Conservation (phyloP, 2,888 invertebrate species). For the Ormyrus rosae region DNA sequence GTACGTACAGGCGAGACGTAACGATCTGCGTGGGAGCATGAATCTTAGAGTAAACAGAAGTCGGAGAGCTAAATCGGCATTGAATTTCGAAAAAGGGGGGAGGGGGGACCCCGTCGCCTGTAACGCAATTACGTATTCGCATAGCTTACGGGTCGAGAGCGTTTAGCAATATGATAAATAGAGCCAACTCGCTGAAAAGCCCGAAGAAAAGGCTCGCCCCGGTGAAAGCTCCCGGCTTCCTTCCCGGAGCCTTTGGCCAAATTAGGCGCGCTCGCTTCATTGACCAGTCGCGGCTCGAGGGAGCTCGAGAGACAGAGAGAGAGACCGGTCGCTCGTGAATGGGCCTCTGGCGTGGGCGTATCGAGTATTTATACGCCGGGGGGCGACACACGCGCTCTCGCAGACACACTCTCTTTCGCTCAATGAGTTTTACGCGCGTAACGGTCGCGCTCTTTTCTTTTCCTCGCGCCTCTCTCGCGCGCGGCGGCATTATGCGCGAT, state of each 20-base stretch:
- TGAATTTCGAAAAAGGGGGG: too few species aligned
- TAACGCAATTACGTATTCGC: too few species aligned
- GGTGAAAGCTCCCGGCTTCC: slow-evolving; percentile 1
- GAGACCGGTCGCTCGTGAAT: slow-evolving; percentile 25
- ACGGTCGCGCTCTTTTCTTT: not conserved
- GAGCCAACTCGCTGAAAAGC: too few species aligned
- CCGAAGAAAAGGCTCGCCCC: slow-evolving; percentile 20
- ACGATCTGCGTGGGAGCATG: too few species aligned
- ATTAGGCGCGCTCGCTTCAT: slow-evolving; percentile 49
- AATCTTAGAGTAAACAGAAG: too few species aligned
- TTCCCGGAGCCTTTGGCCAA: slow-evolving; percentile 34
- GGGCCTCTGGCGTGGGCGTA: slow-evolving; percentile 37
- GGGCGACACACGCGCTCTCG: not conserved
- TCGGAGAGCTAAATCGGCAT: too few species aligned
- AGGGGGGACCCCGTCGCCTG: too few species aligned
- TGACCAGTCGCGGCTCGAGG: slow-evolving; percentile 11
- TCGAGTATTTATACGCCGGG: slow-evolving; percentile 18
- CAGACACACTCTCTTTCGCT: not conserved
- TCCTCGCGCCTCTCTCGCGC: not conserved
- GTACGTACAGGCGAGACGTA: too few species aligned
- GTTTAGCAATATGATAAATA: too few species aligned
- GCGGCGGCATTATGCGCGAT: not conserved
- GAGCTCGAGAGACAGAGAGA: too few species aligned
- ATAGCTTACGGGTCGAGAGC: too few species aligned
- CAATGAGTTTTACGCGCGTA: too few species aligned